Evolutionary conservation across 2,888 invertebrate genomes (phyloP), one percentile per base, ranked within the genome.

Genomic region (Phengaris alcon): DNA sequence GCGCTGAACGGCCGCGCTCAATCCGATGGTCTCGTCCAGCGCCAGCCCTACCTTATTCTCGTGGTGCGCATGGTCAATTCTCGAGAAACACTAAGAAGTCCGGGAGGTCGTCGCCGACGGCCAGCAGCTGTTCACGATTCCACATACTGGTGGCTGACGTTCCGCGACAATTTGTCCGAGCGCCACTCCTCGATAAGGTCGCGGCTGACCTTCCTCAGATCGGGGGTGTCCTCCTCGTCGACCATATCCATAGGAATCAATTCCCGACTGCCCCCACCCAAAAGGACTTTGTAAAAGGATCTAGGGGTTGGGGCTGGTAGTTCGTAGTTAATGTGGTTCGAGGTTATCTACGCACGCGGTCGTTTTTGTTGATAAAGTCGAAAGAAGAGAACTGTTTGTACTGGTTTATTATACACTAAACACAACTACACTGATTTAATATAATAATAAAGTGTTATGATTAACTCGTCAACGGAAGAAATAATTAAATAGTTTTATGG

Each of bases 191-290:
- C 88, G 73, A 97, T 95, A 74, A 97, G 89, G 86, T 97, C 94
- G 10, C 92, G 88, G 0, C 94, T 95, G 83, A 97, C 97, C 13
- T 85, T 75, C 73, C 95, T 84, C 44, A 83, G 82, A 0, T 95
- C 94, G 0, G 51, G 76, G 3, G 86, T 81, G 6, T 93, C 93
- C 77, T 94, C 94, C 64, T 90, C 94, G 84, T 95, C 96, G n/a
- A 83, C 78, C 0, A 83, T 82, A 2, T 86, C 86, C 15, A 89
- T 93, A 0, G 96, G 95, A 12, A 95, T 82, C 81, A 97, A 95
- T 77, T 95, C 94, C 0, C 90, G 87, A 13, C 96, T 90, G 0
- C 97, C 97, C 0, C 97, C 97, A 0, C 97, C 97, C 78, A 97
- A 84, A 57, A 97, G 95, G 0, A 96, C 94, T 94, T 95, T n/a